Base-by-base conservation (phyloP, 2,888 invertebrate genomes). In the Caenorhabditis sp. region DNA sequence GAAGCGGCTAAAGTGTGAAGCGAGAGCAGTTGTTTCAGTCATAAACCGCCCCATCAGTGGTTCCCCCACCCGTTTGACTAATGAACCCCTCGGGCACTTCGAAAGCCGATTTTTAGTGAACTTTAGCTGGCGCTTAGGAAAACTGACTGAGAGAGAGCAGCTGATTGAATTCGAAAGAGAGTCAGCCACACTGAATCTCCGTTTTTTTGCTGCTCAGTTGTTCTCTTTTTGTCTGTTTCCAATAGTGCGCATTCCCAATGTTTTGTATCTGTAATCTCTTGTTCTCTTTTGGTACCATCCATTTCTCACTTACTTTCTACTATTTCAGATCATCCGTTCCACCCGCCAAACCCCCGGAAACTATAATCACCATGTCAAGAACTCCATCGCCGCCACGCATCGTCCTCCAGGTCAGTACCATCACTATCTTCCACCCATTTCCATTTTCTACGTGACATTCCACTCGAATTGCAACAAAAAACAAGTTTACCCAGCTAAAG, bases 321-420 rank as follows among this genome's bases (percentile, higher is more conserved):
- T 47, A 13, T 65, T 24, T 15, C 24, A 55, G 28, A 69, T 11
- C 22, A n/a, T 18, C 51, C 20, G 26, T 56, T 47, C 50, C 22
- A 56, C 44, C 56, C 18, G 13, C 4, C 37, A 60, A 60, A 22
- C 35, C n/a, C n/a, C n/a, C n/a, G n/a, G n/a, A n/a, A n/a, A 56
- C 22, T 6, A 26, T 13, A 2, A 65, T n/a, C 18, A 68, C 37
- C 35, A 53, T 53, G 37, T 74, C 80, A 11, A 40, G 76, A 67
- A 56, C 81, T 22, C 70, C 81, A 65, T 76, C 68, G 26, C 76
- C 80, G 53, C 81, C 81, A 55, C 55, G 20, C 18, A 76, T 65
- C 65, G 65, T 65, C 50, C 65, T 69, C 35, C 55, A 69, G 78
- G 65, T 70, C 44, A 28, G 69, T 32, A n/a, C 20, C 24, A 4